phyloP scores from a whole-genome alignment of 2,888 invertebrate species.

The Heliconius ismenius region DNA sequence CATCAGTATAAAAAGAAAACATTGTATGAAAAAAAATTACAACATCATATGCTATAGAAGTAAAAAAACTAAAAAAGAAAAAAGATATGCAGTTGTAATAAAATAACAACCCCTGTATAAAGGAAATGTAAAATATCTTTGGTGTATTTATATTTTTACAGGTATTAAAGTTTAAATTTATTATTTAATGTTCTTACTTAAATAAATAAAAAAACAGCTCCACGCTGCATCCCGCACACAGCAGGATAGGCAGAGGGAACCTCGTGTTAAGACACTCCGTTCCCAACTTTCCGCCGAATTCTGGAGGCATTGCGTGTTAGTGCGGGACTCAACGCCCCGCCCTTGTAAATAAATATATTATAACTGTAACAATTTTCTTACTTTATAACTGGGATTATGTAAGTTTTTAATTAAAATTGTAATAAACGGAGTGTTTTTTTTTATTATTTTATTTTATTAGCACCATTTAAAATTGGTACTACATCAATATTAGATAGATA shows the following conservation, averaged over 20 bases:
- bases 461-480: too few species aligned
- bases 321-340: too few species aligned
- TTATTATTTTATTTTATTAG: too few species aligned
- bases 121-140: conserved; percentile 28
- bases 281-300: too few species aligned
- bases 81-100: background rate
- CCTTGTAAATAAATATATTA: too few species aligned
- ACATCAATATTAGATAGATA: background rate
- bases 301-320: too few species aligned
- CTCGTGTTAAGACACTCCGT: too few species aligned
- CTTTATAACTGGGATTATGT: background rate
- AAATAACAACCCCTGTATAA: background rate
- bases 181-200: conserved; percentile 7
- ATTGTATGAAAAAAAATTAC: background rate
- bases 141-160: conserved; percentile 30
- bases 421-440: background rate
- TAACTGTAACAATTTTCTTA: background rate
- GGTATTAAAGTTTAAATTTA: conserved; percentile 8
- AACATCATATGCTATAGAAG: background rate
- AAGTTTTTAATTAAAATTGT: background rate
- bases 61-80: too few species aligned
- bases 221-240: too few species aligned
- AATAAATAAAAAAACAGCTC: too few species aligned
- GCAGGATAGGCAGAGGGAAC: too few species aligned
- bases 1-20: background rate